Evolutionary conservation across 2,113 vertebrate genomes (phyloP), one percentile per base, ranked within the genome.

Genomic region (Pelvicachromis taeniatus): DNA sequence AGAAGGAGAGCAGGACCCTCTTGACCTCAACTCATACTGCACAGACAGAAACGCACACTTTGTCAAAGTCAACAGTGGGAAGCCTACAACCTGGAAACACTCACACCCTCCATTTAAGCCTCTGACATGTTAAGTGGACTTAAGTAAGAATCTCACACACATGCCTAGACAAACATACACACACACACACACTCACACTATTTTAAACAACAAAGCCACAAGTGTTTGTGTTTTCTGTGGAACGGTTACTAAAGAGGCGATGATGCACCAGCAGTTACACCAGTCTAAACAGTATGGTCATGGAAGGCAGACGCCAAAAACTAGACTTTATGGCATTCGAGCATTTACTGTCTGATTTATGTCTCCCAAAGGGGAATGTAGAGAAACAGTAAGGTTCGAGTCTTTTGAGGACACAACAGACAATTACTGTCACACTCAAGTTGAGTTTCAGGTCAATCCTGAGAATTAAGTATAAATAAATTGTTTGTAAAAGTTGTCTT

Each of bases 1-100:
- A 90, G 81, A 90, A 54, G n/a, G 68, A 85, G 85, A 89, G 86
- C 75, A 82, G 88, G 70, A 92, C 90, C 92, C 87, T 88, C 86
- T 92, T 90, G 88, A 92, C 85, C 91, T 82, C 84, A 42, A n/a
- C 79, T 86, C 55, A 45, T 7, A 58, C 68, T 42, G 59, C 87
- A 53, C 40, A 53, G 7, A 59, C 6, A 56, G 59, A 54, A 31
- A 83, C 7, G 21, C 12, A 42, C 59, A 38, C 52, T 80, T 50
- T 68, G 56, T 70, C 19, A 45, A 65, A 26, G 1, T 45, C 56
- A 19, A 29, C 50, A 81, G 29, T 10, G 65, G 33, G 54, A 73
- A 63, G 35, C 7, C 9, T 19, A 13, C 82, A 84, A 81, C 70
- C 77, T 65, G 68, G 73, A 75, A 86, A 77, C 85, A 86, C 54